Percentiles rank a stretch among this genome's conserved stretches.
These are phyloP conservation scores for Branchipolynoe longqiensis DNA, from an alignment of 2,888 invertebrate species.

Conservation along the genomic window DNA sequence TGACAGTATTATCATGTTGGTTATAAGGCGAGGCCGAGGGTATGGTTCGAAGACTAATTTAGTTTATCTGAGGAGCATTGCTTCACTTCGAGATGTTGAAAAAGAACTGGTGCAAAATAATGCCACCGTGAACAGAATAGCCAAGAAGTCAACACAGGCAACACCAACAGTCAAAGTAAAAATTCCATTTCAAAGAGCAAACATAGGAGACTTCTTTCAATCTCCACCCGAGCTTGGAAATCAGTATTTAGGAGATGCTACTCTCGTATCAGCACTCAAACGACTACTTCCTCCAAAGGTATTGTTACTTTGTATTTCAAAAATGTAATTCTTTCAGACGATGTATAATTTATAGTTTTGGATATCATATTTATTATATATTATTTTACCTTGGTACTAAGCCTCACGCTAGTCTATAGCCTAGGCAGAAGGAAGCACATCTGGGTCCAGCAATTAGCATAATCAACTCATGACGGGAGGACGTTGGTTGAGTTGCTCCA, in stretches of 20 bases:
- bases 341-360: not conserved
- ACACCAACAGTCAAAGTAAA: not conserved
- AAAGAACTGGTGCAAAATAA: not conserved
- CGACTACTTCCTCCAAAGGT: conserved; percentile 2
- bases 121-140: too few relatives aligned
- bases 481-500: too few relatives aligned
- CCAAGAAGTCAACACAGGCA: not conserved
- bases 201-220: conserved; percentile 12
- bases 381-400: too few relatives aligned
- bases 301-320: not conserved
- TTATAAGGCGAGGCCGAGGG: too few relatives aligned
- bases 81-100: conserved; percentile 2
- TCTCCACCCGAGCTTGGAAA: not conserved
- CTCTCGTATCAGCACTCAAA: not conserved
- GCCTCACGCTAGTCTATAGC: too few relatives aligned
- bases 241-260: conserved; percentile 20
- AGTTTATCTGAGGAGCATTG: not conserved
- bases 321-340: not conserved
- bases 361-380: not conserved
- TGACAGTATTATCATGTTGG: too few relatives aligned
- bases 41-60: too few relatives aligned
- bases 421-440: too few relatives aligned
- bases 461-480: too few relatives aligned
- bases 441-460: too few relatives aligned
- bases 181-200: conserved; percentile 14